Evolutionary conservation across 2,797 vertebrate species (phyloP).

Genomic region (Coluber constrictor): DNA sequence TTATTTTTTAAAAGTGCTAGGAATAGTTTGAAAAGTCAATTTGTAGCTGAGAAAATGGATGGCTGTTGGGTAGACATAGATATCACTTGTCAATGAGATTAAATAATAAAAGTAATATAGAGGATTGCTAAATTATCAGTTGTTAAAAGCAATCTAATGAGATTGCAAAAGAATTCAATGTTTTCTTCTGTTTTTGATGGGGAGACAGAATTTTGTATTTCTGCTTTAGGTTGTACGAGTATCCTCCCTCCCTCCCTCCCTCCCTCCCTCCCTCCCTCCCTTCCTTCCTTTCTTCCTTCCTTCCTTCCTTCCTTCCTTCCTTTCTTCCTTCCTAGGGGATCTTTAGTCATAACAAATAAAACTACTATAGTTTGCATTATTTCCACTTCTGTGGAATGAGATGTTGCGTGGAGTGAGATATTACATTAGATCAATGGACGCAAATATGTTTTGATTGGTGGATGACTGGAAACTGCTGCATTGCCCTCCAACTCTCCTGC

Average conservation of each 20-base stretch:
- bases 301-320: not conserved
- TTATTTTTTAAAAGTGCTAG: not conserved
- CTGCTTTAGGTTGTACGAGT: not conserved
- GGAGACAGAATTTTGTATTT: not conserved
- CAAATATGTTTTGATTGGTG: not conserved
- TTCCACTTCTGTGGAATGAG: not conserved
- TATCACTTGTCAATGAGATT: not conserved
- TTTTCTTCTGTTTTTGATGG: not conserved
- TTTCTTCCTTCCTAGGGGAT: not conserved
- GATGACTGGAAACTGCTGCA: not conserved
- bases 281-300: not conserved
- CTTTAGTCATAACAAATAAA: not conserved
- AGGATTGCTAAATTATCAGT: not conserved
- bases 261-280: too few relatives aligned
- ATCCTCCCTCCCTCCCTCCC: not conserved
- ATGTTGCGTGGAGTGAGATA: not conserved
- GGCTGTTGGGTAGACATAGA: not conserved
- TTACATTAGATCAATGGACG: not conserved
- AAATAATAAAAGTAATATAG: not conserved
- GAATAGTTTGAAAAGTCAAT: not conserved
- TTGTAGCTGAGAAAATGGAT: not conserved
- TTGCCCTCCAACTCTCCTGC: constrained; percentile 1
- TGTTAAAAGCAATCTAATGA: not conserved
- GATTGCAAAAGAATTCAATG: not conserved
- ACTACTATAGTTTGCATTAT: not conserved